Percentiles rank a stretch among this genome's conserved stretches.
phyloP scores from a whole-genome alignment of 2,888 invertebrate genomes.

The Ariolimax columbianus region DNA sequence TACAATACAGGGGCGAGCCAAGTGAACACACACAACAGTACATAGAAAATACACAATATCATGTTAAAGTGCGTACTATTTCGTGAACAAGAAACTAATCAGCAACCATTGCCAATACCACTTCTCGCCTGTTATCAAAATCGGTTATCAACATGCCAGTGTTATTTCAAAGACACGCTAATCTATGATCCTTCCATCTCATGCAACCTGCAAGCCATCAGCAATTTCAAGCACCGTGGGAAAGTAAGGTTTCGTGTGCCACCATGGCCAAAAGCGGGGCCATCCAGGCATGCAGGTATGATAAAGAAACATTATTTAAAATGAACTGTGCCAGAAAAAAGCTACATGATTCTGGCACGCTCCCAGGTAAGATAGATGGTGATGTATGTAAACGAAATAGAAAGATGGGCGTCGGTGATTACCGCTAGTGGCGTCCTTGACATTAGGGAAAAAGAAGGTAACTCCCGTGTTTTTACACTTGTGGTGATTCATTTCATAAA shows the following conservation, averaged over 20 bases:
- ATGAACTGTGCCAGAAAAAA: slow-evolving; percentile 1
- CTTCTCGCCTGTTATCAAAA: background rate
- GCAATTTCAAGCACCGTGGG: background rate
- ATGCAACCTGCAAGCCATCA: slow-evolving; percentile 8
- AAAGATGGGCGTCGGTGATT: no score
- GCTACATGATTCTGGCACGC: background rate
- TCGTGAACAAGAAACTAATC: no score
- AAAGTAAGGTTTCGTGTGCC: background rate
- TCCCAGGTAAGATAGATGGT: background rate
- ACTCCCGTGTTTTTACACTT: no score
- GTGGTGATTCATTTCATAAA: no score
- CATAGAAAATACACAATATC: no score
- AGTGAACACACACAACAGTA: no score
- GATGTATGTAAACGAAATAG: no score
- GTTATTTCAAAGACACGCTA: background rate
- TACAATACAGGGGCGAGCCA: no score
- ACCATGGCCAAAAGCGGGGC: background rate
- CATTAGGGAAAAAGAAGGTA: no score
- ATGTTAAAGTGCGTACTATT: no score
- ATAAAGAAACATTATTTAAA: slow-evolving; percentile 17
- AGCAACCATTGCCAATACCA: background rate
- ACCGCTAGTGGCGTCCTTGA: no score
- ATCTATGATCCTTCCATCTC: background rate
- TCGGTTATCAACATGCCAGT: background rate
- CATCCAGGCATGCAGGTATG: background rate